phyloP scores from a whole-genome alignment of 1,140 invertebrate species.

The Diabrotica undecimpunctata region DNA sequence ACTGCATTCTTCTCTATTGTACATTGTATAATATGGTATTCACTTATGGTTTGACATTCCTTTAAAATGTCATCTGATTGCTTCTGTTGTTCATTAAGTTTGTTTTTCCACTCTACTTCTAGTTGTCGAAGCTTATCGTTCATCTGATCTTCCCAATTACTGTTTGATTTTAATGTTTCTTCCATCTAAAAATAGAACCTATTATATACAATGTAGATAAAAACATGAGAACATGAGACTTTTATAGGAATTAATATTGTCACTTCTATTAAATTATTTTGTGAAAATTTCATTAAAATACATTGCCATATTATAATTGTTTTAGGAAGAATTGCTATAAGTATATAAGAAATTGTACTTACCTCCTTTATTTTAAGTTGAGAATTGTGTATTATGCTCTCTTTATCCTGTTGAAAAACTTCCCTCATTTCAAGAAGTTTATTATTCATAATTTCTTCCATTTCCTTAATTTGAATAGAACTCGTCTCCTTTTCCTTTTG shows the following conservation, averaged over 20 bases:
- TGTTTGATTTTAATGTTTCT: constrained; percentile 8
- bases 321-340: too few relatives aligned
- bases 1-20: constrained; percentile 53
- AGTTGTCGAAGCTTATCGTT: constrained; percentile 38
- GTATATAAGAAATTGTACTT: neutral
- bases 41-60: constrained; percentile 52
- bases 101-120: constrained; percentile 46
- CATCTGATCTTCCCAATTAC: constrained; percentile 5
- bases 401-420: constrained; percentile 34
- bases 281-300: too few relatives aligned
- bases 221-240: too few relatives aligned
- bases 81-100: constrained; percentile 48
- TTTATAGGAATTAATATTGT: too few relatives aligned
- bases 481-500: constrained; percentile 31
- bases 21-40: constrained; percentile 51
- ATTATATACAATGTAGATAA: too few relatives aligned
- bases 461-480: constrained; percentile 23
- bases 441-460: constrained; percentile 29
- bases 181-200: neutral
- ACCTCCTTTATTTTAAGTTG: constrained; percentile 45
- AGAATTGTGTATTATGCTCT: constrained; percentile 35
- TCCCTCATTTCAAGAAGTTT: constrained; percentile 41
- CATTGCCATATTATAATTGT: too few relatives aligned
- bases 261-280: too few relatives aligned
- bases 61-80: constrained; percentile 50